Percentiles rank a stretch among this genome's conserved stretches.
These are phyloP conservation scores for Drosophila prostipennis DNA, from an alignment of 2,888 invertebrate genomes.

Conservation along the genomic window DNA sequence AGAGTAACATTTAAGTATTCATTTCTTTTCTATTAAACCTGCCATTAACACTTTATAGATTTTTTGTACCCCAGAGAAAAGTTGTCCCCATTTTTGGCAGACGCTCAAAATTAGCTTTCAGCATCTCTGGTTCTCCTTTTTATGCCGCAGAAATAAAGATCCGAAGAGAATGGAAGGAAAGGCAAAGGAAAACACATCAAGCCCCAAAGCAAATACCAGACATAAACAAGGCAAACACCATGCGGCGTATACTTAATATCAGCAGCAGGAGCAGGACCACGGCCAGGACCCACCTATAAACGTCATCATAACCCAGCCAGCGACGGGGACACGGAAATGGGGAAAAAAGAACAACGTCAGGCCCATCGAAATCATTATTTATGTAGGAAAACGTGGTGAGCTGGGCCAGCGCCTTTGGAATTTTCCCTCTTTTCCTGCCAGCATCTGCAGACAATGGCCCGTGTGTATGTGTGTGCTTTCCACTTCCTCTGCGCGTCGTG, in stretches of 20 bases:
- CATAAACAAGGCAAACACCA: slow-evolving; percentile 50
- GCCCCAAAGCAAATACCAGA: slow-evolving; percentile 40
- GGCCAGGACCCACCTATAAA: slow-evolving; percentile 59
- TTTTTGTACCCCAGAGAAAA: slow-evolving; percentile 11
- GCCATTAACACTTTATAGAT: slow-evolving; percentile 14
- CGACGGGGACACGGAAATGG: slow-evolving; percentile 26
- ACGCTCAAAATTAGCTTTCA: slow-evolving; percentile 32
- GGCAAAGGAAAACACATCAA: slow-evolving; percentile 30
- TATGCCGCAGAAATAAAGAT: slow-evolving; percentile 17
- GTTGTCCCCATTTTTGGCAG: slow-evolving; percentile 27
- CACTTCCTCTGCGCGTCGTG: slow-evolving; percentile 23
- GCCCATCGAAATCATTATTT: slow-evolving; percentile 77
- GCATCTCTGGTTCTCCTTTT: slow-evolving; percentile 24
- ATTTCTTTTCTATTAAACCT: slow-evolving; percentile 4
- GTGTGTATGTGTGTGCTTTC: slow-evolving; percentile 24
- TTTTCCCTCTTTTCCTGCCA: slow-evolving; percentile 21
- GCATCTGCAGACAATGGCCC: slow-evolving; percentile 70
- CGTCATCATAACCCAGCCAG: slow-evolving; percentile 76
- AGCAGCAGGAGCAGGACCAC: slow-evolving; percentile 45
- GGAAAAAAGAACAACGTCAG: slow-evolving; percentile 27
- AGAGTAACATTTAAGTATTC: not conserved
- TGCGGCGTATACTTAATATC: slow-evolving; percentile 78
- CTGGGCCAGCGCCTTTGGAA: slow-evolving; percentile 32
- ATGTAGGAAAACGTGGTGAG: slow-evolving; percentile 72
- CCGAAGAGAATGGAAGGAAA: slow-evolving; percentile 1